phyloP scores from a whole-genome alignment of 2,113 vertebrate species.

The Chinchilla lanigera region DNA sequence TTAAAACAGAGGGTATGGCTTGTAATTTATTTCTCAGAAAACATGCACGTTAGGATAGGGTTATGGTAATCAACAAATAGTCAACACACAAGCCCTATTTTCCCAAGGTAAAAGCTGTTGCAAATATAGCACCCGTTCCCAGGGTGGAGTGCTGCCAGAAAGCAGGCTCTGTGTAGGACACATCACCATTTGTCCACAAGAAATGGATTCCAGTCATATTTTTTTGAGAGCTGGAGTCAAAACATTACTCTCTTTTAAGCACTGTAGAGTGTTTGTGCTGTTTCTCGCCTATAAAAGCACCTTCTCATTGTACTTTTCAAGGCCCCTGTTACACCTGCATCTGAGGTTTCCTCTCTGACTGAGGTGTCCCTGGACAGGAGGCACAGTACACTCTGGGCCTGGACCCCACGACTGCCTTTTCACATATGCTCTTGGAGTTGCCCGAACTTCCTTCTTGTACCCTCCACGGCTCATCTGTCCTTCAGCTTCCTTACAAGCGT shows the following conservation, averaged over 20 bases:
- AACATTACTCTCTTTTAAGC: constrained; percentile 9
- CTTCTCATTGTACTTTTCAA: constrained; percentile 9
- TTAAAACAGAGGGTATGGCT: background rate
- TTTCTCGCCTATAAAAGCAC: constrained; percentile 2
- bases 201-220: background rate
- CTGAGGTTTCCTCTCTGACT: background rate
- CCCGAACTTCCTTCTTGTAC: background rate
- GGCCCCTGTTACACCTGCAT: background rate
- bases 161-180: background rate
- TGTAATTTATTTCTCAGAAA: background rate
- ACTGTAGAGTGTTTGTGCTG: background rate
- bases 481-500: background rate
- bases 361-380: background rate
- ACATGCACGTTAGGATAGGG: background rate
- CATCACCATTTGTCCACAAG: background rate
- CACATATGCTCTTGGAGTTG: background rate
- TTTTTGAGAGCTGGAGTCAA: background rate
- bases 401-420: background rate
- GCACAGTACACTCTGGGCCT: background rate
- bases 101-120: constrained; percentile 10
- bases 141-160: background rate
- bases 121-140: background rate
- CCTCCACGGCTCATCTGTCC: background rate
- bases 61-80: background rate
- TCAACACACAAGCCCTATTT: background rate